Percentiles rank a stretch among this genome's conserved stretches.
phyloP scores from a whole-genome alignment of 2,888 invertebrate genomes.

The Trichogramma evanescens region DNA sequence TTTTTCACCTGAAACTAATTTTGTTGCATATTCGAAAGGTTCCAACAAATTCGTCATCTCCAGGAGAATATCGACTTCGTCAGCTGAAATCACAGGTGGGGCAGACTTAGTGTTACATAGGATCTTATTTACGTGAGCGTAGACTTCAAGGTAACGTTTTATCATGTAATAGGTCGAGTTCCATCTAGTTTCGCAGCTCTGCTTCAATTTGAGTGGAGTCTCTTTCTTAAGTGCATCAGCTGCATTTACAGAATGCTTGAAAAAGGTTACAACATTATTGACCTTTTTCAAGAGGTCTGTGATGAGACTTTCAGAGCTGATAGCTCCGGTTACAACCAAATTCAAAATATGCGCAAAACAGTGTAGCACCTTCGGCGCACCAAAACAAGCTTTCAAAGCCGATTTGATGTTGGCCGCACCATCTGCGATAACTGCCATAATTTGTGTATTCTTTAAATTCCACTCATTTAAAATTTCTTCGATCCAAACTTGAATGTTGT shows the following conservation, averaged over 20 bases:
- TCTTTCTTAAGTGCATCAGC: slow-evolving; percentile 19
- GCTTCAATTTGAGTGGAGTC: slow-evolving; percentile 21
- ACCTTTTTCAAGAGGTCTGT: slow-evolving; percentile 19
- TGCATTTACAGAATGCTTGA: slow-evolving; percentile 23
- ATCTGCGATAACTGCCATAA: slow-evolving; percentile 24
- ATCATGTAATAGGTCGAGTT: slow-evolving; percentile 25
- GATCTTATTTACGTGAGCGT: slow-evolving; percentile 22
- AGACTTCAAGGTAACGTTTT: slow-evolving; percentile 24
- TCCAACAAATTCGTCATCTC: slow-evolving; percentile 25
- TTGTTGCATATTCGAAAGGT: slow-evolving; percentile 28
- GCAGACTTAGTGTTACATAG: slow-evolving; percentile 22
- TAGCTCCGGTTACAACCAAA: slow-evolving; percentile 21
- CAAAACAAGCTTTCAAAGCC: slow-evolving; percentile 22
- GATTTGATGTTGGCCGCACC: slow-evolving; percentile 26
- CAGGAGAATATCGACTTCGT: slow-evolving; percentile 23
- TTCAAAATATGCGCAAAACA: slow-evolving; percentile 28
- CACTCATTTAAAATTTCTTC: slow-evolving; percentile 18
- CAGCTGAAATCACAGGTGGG: slow-evolving; percentile 19
- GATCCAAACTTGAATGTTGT: slow-evolving; percentile 20
- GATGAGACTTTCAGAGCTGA: slow-evolving; percentile 13
- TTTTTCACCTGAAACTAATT: slow-evolving; percentile 26
- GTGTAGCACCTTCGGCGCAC: slow-evolving; percentile 20
- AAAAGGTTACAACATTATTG: slow-evolving; percentile 26
- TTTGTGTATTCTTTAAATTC: slow-evolving; percentile 21
- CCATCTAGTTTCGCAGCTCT: slow-evolving; percentile 25